phyloP scores from a whole-genome alignment of 1,140 invertebrate genomes.

The Panagrolaimus sp. region DNA sequence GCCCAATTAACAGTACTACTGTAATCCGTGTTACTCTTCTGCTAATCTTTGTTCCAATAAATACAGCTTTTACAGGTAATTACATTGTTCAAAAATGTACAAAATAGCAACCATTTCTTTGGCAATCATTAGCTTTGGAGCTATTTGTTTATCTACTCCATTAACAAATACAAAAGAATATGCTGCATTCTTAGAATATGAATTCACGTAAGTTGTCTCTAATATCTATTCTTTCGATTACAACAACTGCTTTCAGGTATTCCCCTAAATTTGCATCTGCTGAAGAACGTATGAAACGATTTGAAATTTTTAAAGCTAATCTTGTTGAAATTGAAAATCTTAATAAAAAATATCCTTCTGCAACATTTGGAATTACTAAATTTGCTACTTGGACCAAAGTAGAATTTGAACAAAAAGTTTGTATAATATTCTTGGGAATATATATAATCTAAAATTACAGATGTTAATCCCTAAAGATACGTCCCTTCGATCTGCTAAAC shows the following conservation, averaged over 20 bases:
- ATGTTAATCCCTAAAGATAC: background rate
- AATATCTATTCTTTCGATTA: no score
- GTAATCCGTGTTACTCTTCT: no score
- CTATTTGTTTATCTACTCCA: background rate
- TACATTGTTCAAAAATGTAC: background rate
- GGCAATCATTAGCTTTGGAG: background rate
- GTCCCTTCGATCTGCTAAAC: background rate
- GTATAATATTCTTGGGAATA: background rate
- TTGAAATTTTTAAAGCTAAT: background rate
- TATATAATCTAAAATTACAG: background rate
- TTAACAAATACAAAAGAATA: background rate
- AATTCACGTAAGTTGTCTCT: background rate
- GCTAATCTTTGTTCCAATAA: no score
- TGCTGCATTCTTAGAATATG: background rate
- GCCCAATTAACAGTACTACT: no score
- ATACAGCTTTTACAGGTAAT: no score
- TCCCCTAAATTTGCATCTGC: background rate
- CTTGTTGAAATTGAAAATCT: background rate
- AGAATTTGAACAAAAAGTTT: constrained; percentile 1
- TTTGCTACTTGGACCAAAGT: constrained; percentile 9
- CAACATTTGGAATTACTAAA: background rate
- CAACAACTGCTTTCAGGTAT: no score
- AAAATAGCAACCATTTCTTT: background rate
- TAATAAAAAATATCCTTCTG: background rate
- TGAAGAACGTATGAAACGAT: background rate